Evolutionary conservation across 2,797 vertebrate species (phyloP).

Genomic region (Oceanodroma leucorhoa): DNA sequence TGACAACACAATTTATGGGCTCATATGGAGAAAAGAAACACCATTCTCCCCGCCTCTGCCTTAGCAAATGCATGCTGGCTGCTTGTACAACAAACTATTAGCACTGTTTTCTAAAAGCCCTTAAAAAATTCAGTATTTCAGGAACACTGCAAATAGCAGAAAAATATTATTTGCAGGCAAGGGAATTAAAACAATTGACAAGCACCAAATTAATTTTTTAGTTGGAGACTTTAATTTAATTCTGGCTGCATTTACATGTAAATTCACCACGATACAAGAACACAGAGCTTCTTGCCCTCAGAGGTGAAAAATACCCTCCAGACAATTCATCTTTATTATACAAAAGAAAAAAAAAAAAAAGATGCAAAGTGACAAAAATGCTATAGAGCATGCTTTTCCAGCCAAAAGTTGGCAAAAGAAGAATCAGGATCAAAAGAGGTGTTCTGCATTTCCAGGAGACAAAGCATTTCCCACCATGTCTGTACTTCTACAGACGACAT

Average conservation of each 20-base stretch:
- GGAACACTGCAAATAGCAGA: neutral
- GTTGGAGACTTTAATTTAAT: neutral
- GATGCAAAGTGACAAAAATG: neutral
- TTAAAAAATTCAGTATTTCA: neutral
- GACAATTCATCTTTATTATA: neutral
- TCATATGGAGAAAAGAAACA: neutral
- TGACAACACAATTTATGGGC: neutral
- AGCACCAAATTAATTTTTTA: neutral
- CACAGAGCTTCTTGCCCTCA: neutral
- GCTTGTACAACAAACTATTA: neutral
- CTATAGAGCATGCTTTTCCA: neutral
- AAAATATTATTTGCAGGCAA: neutral
- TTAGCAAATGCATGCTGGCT: neutral
- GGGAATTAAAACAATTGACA: neutral
- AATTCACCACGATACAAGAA: neutral
- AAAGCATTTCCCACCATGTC: neutral
- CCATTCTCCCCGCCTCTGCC: neutral
- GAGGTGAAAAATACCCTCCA: neutral
- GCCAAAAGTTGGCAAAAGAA: neutral
- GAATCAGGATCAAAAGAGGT: neutral
- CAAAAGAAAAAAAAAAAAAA: neutral
- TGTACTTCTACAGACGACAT: neutral
- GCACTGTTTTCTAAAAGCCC: neutral
- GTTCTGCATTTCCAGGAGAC: neutral
- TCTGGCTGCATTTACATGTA: neutral